Evolutionary conservation across 2,797 vertebrate species (phyloP).

Genomic region (Pipistrellus nathusii): DNA sequence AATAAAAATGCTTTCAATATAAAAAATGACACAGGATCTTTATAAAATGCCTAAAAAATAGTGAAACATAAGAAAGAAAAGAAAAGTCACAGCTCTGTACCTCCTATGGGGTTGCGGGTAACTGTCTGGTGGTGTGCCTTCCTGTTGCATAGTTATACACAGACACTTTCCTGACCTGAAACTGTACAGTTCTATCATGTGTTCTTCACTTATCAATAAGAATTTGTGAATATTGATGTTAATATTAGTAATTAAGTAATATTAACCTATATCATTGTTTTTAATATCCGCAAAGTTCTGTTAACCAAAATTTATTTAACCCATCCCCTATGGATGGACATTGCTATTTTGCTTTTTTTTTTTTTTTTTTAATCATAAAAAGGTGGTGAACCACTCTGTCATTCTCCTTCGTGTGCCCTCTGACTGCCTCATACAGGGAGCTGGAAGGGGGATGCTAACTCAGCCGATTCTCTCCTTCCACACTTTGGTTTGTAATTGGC

Average conservation of each 20-base stretch:
- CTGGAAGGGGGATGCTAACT: not conserved
- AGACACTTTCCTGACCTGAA: not conserved
- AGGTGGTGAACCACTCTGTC: not conserved
- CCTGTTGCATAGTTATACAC: not conserved
- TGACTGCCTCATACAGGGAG: not conserved
- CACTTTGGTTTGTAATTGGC: not conserved
- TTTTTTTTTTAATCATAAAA: not conserved
- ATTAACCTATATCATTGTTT: not conserved
- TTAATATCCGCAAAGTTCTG: not conserved
- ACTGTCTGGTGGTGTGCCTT: not conserved
- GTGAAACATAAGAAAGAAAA: not conserved
- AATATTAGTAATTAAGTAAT: not conserved
- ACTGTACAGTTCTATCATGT: not conserved
- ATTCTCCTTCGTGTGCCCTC: not conserved
- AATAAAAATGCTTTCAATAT: slow-evolving; percentile 52
- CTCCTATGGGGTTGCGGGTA: not conserved
- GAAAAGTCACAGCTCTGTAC: not conserved
- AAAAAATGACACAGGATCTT: not conserved
- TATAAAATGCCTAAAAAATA: not conserved
- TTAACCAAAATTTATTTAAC: not conserved
- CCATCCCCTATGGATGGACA: not conserved
- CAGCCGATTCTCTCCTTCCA: not conserved
- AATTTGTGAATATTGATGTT: not conserved
- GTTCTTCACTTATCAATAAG: not conserved
- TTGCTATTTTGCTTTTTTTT: not conserved